Base-by-base conservation (phyloP, 2,888 invertebrate species). In the Aphidius colemani region DNA sequence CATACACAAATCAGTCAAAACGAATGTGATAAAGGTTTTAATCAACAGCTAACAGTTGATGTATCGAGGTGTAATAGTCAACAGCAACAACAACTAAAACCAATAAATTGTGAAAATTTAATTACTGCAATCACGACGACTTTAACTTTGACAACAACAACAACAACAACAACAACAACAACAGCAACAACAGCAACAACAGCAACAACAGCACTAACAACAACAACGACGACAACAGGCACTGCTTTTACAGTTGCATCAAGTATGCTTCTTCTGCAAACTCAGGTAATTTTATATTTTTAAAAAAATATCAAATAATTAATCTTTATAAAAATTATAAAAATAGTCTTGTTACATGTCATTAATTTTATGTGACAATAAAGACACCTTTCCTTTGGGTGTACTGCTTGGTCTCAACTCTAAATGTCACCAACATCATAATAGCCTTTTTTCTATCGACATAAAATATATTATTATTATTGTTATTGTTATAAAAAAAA, bases 241-340 rank as follows among this genome's bases (percentile, higher is more conserved):
- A 86, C 84, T 77, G 85, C 85, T 78, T 85, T 83, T 76, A 86
- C 86, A 74, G 86, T 86, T 73, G 85, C 87, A 75, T 86, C 94
- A 91, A 94, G 93, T 88, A 94, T 94, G 94, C 93, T 94, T 88
- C 92, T 94, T 84, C 89, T 94, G 88, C 94, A 94, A 86, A 92
- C 94, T 85, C 94, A 55, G 61, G 65, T 65, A 18, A 18, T 18
- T 18, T 18, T 18, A 1, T 18, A 18, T 18, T 1, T 13, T 13
- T 13, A 1, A 13, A 13, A 13, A 13, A 13, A 13, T 13, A 13
- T n/a, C n/a, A 13, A 13, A 1, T 13, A 1, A 13, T 1, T 13
- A 13, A 13, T 13, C 2, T 18, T 18, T 18, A 18, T n/a, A 18
- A 18, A 18, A 18, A 18, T 18, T 18, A 18, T n/a, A 18, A 18